phyloP scores from a whole-genome alignment of 2,888 invertebrate species.

The Embidobia sp. region DNA sequence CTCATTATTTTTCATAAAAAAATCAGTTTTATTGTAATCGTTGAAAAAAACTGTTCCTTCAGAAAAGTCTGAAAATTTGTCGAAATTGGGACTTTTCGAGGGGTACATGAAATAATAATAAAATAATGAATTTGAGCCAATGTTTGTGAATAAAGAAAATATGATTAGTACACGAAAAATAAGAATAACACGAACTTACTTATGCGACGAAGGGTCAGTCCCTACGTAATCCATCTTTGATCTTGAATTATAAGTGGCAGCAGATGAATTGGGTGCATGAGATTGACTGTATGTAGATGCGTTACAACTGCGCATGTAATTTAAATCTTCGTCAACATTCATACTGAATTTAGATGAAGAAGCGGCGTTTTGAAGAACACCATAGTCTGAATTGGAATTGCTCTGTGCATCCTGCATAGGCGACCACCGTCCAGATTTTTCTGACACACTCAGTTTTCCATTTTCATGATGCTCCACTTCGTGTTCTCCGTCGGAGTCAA shows the following conservation, averaged over 20 bases:
- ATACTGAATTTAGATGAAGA: slow-evolving; percentile 19
- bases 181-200: no score
- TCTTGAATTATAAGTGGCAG: slow-evolving; percentile 11
- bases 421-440: slow-evolving; percentile 54
- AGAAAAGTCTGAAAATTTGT: no score
- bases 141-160: no score
- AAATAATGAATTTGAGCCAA: no score
- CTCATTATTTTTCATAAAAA: no score
- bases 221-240: slow-evolving; percentile 28
- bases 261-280: slow-evolving; percentile 17
- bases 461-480: slow-evolving; percentile 67
- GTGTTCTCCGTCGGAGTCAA: slow-evolving; percentile 68
- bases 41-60: no score
- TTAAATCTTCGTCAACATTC: slow-evolving; percentile 18
- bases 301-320: slow-evolving; percentile 36
- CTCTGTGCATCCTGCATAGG: slow-evolving; percentile 14
- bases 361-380: slow-evolving; percentile 1
- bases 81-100: no score
- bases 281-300: slow-evolving; percentile 36
- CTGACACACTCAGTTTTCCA: slow-evolving; percentile 59
- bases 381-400: slow-evolving; percentile 12
- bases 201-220: no score
- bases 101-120: no score
- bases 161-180: no score
- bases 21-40: no score